These are phyloP conservation scores for Drosophila algonquin DNA, from an alignment of 2,888 invertebrate genomes.

Conservation along the genomic window DNA sequence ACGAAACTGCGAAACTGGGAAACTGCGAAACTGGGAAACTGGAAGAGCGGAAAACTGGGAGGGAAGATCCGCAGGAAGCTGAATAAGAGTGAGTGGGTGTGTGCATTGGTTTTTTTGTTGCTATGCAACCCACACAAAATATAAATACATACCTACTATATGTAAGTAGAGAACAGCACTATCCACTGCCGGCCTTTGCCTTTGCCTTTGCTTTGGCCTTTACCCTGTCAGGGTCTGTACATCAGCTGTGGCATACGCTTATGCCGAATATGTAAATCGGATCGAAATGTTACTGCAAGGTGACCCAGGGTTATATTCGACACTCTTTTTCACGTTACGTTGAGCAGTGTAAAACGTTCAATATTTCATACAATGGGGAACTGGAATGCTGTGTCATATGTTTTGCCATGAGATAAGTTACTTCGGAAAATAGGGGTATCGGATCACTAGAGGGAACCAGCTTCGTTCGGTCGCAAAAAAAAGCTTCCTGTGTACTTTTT, in stretches of 20 bases:
- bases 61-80: background rate
- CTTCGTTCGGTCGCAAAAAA: no score
- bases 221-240: conserved; percentile 1
- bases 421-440: no score
- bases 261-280: background rate
- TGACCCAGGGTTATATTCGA: background rate
- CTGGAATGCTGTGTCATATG: no score
- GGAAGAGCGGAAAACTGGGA: background rate
- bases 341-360: no score
- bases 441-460: no score
- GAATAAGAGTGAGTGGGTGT: background rate
- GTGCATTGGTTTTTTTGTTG: conserved; percentile 32
- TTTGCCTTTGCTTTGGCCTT: background rate
- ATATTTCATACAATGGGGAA: no score
- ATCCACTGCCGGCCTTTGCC: background rate
- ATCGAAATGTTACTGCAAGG: conserved; percentile 8
- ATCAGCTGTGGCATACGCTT: conserved; percentile 13
- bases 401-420: no score
- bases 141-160: conserved; percentile 32
- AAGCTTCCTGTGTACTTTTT: background rate
- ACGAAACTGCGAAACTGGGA: conserved; percentile 15
- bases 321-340: no score
- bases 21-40: background rate
- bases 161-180: background rate
- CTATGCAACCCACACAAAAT: conserved; percentile 58